Base-by-base conservation (phyloP, 2,797 vertebrate genomes). In the Furcifer pardalis region DNA sequence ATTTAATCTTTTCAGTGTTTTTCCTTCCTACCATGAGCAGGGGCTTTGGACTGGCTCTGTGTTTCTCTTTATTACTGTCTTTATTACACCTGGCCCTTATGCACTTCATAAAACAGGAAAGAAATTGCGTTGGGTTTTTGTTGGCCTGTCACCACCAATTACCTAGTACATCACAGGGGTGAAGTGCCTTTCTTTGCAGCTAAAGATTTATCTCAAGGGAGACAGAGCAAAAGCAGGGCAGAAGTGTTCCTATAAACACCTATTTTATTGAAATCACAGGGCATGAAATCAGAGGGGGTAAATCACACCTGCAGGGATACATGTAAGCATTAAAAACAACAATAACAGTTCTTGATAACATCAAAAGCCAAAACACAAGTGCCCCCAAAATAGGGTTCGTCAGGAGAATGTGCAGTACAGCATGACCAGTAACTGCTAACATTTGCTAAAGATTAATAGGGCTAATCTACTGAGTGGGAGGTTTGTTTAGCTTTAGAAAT, bases 211-310 rank as follows among this genome's bases (percentile, higher is more conserved):
- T 85, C 63, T 89, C 79, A 37, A 52, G 73, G 63, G 76, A 86
- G 15, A 86, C 86, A 86, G 12, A 68, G 35, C 2, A 84, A 73
- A 91, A 81, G 46, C 84, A 86, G 78, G 86, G 37, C 40, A 40
- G 88, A 62, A 92, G 27, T 42, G 76, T 68, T 91, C 90, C 85
- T 88, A 86, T 87, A 92, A 91, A 94, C 92, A 92, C 86, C 88
- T 90, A 49, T 81, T 90, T 75, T 87, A 92, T 85, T 88, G 56
- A 23, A 56, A 85, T 12, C 3, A 3, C 66, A 25, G 37, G 92
- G 86, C 56, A 62, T 40, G 86, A 83, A 89, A 82, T 83, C 66
- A 88, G 17, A 56, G 82, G 91, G 87, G 84, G 85, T 90, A 0
- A 0, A 85, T 79, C 73, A 81, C 71, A 88, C 0, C 82, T 56